Base-by-base conservation (phyloP, 1,140 invertebrate species). In the Neodiprion fabricii region DNA sequence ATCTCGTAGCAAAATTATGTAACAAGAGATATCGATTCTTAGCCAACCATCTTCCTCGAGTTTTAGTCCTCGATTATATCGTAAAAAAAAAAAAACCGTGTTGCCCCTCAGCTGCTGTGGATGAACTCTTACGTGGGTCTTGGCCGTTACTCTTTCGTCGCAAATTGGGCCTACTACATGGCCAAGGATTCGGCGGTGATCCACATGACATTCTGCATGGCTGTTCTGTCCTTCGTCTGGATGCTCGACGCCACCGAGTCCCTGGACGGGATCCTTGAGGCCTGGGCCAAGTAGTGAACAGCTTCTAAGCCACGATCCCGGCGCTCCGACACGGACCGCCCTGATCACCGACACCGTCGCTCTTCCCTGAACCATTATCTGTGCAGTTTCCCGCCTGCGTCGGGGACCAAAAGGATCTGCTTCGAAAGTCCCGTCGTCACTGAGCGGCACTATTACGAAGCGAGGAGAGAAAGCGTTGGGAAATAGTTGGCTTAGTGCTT, bases 191-290 rank as follows among this genome's bases (percentile, higher is more conserved):
- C 77, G 11, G 85, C 85, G 7, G 77, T 83, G 0, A 78, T 67
- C 14, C 82, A 85, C 40, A 81, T 85, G 72, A 81, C 85, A 0
- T 83, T 82, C 71, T 88, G 85, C 71, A 73, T 85, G 17, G 81
- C 87, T 0, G 68, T 88, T n/a, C 73, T 89, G 9, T 84, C 85
- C 1, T 87, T 88, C n/a, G 75, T 87, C 0, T 89, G 87, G 87
- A 89, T 89, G 87, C 71, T 89, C 53, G 87, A 89, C 21, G 87
- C 87, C 0, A 89, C 87, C 2, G 87, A 89, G 74, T 85, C 83
- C 0, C 74, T 89, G 12, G 86, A 88, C 49, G 81, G 83, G 7
- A 82, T 89, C 65, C 74, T 85, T 61, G 87, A 89, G 12, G 75
- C 79, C 50, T 82, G 85, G 82, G 73, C 76, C 78, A 87, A 87